These are phyloP conservation scores for Taphrorychus bicolor DNA, from an alignment of 2,888 invertebrate species.

Conservation along the genomic window DNA sequence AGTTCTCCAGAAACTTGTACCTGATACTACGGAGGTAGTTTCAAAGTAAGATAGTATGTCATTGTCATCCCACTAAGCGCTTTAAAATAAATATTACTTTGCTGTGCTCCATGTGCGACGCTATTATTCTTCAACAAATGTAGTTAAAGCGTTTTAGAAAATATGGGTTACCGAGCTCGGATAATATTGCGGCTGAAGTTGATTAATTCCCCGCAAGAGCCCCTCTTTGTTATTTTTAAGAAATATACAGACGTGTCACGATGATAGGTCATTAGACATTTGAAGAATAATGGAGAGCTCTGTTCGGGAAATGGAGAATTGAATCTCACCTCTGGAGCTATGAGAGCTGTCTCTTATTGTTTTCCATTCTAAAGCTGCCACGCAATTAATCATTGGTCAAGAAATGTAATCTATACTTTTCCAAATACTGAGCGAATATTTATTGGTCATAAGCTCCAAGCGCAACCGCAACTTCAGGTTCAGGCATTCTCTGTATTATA, in stretches of 20 bases:
- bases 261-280: background rate
- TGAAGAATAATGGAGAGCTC: background rate
- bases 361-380: background rate
- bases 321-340: too few relatives aligned
- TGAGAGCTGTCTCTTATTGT: too few relatives aligned
- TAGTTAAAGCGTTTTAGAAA: background rate
- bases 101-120: conserved; percentile 6
- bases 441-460: background rate
- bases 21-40: conserved; percentile 16
- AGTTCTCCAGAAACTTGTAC: conserved; percentile 23
- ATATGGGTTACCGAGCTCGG: background rate
- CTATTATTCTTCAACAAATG: conserved; percentile 9
- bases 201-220: background rate
- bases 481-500: background rate
- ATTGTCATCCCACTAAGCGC: conserved; percentile 21
- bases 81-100: conserved; percentile 18
- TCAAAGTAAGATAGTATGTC: conserved; percentile 17
- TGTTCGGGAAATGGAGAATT: background rate
- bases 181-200: background rate
- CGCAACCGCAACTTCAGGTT: background rate
- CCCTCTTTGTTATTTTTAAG: background rate
- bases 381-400: background rate
- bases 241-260: background rate
- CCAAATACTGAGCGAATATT: background rate
- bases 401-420: background rate